Conservation (phyloP, 2,113 vertebrate species). For the Callocephalon fimbriatum region DNA sequence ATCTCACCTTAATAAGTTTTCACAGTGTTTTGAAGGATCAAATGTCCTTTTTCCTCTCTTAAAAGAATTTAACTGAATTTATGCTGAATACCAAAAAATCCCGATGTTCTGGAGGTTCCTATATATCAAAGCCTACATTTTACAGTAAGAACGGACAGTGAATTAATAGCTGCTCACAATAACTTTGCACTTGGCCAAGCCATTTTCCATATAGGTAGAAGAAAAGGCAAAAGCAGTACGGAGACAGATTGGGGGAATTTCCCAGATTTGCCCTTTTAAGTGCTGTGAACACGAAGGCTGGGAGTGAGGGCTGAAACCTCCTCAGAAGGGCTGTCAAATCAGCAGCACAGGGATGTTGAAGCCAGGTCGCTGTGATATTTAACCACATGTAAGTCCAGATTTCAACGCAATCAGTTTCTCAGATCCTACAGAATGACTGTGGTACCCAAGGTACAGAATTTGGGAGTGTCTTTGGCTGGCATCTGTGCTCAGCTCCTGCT, state of each 20-base stretch:
- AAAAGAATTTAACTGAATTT: background rate
- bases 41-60: background rate
- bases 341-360: background rate
- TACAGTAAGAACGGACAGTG: background rate
- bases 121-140: background rate
- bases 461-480: background rate
- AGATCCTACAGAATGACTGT: fast-evolving
- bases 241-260: background rate
- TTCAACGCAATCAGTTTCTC: background rate
- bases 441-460: background rate
- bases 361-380: background rate
- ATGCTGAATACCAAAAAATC: background rate
- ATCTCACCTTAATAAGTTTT: background rate
- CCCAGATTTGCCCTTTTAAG: background rate
- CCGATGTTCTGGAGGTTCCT: background rate
- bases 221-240: background rate
- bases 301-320: background rate
- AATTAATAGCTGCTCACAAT: background rate
- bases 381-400: fast-evolving
- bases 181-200: background rate
- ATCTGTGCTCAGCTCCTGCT: background rate
- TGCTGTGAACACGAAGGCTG: fast-evolving
- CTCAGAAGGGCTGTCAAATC: background rate
- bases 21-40: background rate
- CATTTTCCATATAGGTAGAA: background rate